Evolutionary conservation across 2,113 vertebrate species (phyloP).

Genomic region (Catharus minimus): DNA sequence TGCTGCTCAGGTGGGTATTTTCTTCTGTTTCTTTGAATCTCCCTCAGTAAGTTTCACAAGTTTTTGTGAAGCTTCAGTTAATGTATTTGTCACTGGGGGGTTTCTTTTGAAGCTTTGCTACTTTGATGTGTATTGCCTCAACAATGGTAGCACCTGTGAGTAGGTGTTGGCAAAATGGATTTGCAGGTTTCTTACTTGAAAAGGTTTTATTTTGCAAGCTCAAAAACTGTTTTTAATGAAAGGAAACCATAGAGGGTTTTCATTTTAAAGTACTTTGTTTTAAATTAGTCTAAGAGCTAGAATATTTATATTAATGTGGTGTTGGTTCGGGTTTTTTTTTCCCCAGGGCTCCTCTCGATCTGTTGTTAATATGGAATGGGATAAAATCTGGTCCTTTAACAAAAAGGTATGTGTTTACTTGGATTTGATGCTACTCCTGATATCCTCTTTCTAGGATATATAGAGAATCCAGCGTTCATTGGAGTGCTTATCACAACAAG

Average conservation of each 20-base stretch:
- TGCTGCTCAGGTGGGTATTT: conserved; percentile 88
- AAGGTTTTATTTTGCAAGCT: not conserved
- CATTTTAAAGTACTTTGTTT: not conserved
- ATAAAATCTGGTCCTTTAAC: conserved; percentile 99
- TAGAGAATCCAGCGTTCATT: conserved; percentile 15
- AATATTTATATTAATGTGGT: not conserved
- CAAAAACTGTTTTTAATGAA: not conserved
- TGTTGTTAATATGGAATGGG: conserved; percentile 99
- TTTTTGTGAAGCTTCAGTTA: not conserved
- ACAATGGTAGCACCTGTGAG: not conserved
- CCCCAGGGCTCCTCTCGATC: conserved; percentile 92
- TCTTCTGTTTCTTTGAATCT: not conserved
- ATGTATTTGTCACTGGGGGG: not conserved
- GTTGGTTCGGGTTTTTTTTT: not conserved
- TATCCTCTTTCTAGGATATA: not conserved
- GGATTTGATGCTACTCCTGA: not conserved
- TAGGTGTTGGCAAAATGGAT: not conserved
- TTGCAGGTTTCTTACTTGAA: not conserved
- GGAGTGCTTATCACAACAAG: conserved; percentile 51
- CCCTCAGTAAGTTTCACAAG: not conserved
- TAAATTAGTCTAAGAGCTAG: not conserved
- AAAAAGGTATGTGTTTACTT: conserved; percentile 86
- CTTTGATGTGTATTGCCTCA: not conserved
- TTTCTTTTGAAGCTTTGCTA: not conserved
- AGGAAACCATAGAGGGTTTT: not conserved